These are phyloP conservation scores for Sterna hirundo DNA, from an alignment of 2,113 vertebrate species.

Conservation along the genomic window DNA sequence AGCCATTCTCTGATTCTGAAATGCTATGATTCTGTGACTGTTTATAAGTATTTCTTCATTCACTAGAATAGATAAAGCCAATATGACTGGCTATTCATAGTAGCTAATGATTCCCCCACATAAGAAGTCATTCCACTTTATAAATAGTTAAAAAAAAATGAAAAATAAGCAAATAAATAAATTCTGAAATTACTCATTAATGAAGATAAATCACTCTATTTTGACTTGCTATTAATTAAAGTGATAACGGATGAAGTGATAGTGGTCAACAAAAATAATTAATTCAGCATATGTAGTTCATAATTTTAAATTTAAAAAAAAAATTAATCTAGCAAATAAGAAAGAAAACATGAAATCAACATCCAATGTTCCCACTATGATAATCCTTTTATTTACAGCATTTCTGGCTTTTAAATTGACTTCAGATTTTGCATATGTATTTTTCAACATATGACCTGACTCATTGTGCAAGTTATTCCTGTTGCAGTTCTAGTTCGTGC, in stretches of 20 bases:
- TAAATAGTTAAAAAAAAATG: background rate
- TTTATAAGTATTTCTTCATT: background rate
- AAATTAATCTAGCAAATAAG: background rate
- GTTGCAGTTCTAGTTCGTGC: background rate
- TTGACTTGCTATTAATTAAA: background rate
- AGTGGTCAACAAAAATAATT: background rate
- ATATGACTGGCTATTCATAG: background rate
- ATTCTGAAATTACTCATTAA: background rate
- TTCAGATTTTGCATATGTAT: background rate
- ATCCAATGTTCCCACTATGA: fast-evolving
- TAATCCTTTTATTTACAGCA: background rate
- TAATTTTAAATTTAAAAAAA: background rate
- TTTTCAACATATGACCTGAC: background rate
- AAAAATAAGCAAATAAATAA: background rate
- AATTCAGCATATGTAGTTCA: background rate
- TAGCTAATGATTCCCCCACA: background rate
- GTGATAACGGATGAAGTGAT: background rate
- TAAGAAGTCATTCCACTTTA: background rate
- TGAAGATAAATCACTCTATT: background rate
- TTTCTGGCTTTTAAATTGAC: background rate
- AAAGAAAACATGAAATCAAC: background rate
- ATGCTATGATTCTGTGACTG: background rate
- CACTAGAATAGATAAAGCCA: background rate
- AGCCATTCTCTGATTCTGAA: background rate
- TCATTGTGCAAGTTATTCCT: background rate